Evolutionary conservation across 2,888 invertebrate genomes (phyloP), one percentile per base, ranked within the genome.

Genomic region (Branchellion lobata): DNA sequence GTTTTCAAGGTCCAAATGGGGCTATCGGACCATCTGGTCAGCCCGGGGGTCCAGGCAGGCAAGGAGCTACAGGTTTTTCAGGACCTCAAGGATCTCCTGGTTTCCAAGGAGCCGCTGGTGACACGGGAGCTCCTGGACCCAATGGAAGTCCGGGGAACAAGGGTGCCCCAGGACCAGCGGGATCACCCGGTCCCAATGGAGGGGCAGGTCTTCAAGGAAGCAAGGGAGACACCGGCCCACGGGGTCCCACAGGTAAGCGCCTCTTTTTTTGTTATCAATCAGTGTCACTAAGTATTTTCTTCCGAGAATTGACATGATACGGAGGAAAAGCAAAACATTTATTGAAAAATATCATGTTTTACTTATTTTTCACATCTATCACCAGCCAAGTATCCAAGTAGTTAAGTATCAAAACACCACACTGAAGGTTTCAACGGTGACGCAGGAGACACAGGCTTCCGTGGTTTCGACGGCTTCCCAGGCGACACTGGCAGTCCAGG

Each of bases 161-260:
- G n/a, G 77, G 75, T 1, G n/a, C 33, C 47, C n/a, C 75, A 51
- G 75, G 77, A 65, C 65, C 65, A 33, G 36, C 1, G 57, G 77
- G 77, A 33, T 40, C 85, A 33, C 83, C 24, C 0, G 36, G 65
- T 0, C 29, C 33, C 1, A 53, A 27, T n/a, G 33, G 61, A 24
- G 11, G 18, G 27, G 57, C 84, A 14, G 86, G 86, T 80, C 85
- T 85, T 18, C 78, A 85, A 24, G 86, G 86, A 29, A 82, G 83
- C 65, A 83, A 84, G 53, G 86, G 86, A 80, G 80, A 14, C 11
- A 83, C 84, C 51, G 86, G 76, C n/a, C 29, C 61, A 14, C 65
- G 61, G 1, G 76, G 76, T 2, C 34, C 65, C 61, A 40, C 18
- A 31, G 76, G 76, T 76, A n/a, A 18, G 21, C 21, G 5, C 61